A percentile compares a stretch with the other conserved stretches of the same genome.
phyloP scores from a whole-genome alignment of 1,140 invertebrate species.

The Agraylea sexmaculata region DNA sequence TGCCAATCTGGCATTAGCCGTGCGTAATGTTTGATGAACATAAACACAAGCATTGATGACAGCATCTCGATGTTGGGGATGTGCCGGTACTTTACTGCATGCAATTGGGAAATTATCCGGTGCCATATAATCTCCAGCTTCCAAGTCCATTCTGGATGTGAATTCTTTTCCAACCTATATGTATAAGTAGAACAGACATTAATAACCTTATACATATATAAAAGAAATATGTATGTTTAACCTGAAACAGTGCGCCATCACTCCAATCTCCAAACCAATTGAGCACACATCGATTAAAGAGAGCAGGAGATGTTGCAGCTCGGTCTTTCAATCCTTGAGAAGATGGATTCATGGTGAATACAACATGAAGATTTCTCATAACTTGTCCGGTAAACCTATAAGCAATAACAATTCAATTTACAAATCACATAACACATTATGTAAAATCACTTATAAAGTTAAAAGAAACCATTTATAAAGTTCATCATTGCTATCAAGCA shows the following conservation, averaged over 20 bases:
- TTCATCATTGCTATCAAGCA: constrained; percentile 97
- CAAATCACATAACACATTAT: constrained; percentile 8
- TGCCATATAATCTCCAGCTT: constrained; percentile 66
- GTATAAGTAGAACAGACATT: no score
- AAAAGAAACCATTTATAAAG: constrained; percentile 89
- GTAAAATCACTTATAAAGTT: no score
- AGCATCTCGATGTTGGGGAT: constrained; percentile 79
- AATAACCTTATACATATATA: no score
- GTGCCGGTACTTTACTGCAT: constrained; percentile 61
- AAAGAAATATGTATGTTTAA: constrained; percentile 30
- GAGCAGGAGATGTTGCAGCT: constrained; percentile 94
- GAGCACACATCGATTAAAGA: constrained; percentile 98
- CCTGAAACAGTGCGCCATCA: constrained; percentile 91
- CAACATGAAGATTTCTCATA: constrained; percentile 97
- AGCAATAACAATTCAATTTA: background rate
- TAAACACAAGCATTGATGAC: constrained; percentile 98
- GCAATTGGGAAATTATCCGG: constrained; percentile 83
- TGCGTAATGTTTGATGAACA: constrained; percentile 93
- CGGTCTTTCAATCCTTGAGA: constrained; percentile 96
- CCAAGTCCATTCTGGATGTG: constrained; percentile 71
- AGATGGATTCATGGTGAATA: constrained; percentile 99
- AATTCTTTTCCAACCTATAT: constrained; percentile 82
- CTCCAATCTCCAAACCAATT: constrained; percentile 99
- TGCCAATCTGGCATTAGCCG: constrained; percentile 77
- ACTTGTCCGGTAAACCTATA: constrained; percentile 91